These are phyloP conservation scores for Callinectes sapidus DNA, from an alignment of 2,888 invertebrate genomes.

Conservation along the genomic window DNA sequence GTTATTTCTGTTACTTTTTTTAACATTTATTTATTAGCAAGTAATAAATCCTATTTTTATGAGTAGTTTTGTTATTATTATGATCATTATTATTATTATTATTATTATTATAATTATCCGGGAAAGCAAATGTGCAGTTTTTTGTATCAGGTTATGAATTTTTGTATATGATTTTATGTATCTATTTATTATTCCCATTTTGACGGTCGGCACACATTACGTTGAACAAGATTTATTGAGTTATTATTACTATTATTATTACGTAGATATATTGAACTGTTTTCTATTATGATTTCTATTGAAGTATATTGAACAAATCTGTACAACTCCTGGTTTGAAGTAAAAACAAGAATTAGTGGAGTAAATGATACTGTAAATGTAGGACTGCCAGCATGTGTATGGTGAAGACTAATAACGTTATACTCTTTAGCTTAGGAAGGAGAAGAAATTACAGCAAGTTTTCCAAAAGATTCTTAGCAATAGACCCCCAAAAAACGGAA, in stretches of 20 bases:
- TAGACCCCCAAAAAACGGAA: not conserved
- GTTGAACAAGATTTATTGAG: not conserved
- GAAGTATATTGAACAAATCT: not conserved
- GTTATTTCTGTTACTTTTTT: not conserved
- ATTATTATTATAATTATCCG: not conserved
- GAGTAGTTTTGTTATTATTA: not conserved
- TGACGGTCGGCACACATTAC: not conserved
- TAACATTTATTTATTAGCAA: not conserved
- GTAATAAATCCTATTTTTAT: not conserved
- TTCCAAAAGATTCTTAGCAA: not conserved
- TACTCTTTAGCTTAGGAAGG: constrained; percentile 10
- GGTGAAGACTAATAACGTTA: not conserved
- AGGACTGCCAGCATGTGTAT: not conserved
- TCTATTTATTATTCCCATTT: not conserved
- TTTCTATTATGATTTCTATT: constrained; percentile 8
- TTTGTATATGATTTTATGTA: not conserved
- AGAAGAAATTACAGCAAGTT: not conserved
- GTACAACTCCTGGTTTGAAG: constrained; percentile 5
- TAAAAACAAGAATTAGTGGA: too few relatives aligned
- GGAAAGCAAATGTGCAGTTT: constrained; percentile 5
- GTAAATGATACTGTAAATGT: not conserved
- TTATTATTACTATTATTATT: not conserved
- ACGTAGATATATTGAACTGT: not conserved
- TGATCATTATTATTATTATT: too few relatives aligned
- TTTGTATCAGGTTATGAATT: constrained; percentile 1